Conservation (phyloP, 1,140 invertebrate species). For the Scaptodrosophila lebanonensis region DNA sequence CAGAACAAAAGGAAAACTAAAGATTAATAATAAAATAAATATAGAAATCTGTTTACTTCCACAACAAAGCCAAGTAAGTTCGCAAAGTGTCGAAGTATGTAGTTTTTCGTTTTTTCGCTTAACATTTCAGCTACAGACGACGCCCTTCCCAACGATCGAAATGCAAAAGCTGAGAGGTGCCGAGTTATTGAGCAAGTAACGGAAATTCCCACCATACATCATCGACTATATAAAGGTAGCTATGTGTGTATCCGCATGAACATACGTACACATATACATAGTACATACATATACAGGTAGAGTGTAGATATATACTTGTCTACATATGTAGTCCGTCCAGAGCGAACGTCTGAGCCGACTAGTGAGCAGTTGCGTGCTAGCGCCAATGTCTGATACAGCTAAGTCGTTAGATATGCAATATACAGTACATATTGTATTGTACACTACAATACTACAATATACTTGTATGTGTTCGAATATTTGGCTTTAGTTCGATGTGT, state of each 20-base stretch:
- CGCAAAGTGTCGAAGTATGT: slow-evolving; percentile 1
- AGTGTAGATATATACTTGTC: neutral
- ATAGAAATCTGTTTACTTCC: slow-evolving; percentile 74
- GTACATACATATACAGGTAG: slow-evolving; percentile 2
- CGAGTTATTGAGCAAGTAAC: slow-evolving; percentile 24
- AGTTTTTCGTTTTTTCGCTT: slow-evolving; percentile 6
- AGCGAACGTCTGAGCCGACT: neutral
- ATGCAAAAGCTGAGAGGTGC: slow-evolving; percentile 26
- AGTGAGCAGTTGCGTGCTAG: slow-evolving; percentile 3
- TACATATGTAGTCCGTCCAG: too few relatives aligned
- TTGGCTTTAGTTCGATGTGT: too few relatives aligned
- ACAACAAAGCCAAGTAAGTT: slow-evolving; percentile 35
- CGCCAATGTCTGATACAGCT: slow-evolving; percentile 4
- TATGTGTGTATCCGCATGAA: neutral
- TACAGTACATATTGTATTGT: too few relatives aligned
- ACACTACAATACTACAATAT: too few relatives aligned
- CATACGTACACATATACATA: slow-evolving; percentile 23
- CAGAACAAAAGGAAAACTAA: slow-evolving; percentile 38
- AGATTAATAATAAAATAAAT: slow-evolving; percentile 69
- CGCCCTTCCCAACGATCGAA: slow-evolving; percentile 37
- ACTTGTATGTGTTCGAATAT: too few relatives aligned
- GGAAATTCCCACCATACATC: slow-evolving; percentile 72
- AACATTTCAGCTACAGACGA: slow-evolving; percentile 12
- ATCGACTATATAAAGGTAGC: slow-evolving; percentile 51
- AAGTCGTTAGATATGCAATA: too few relatives aligned